phyloP scores from a whole-genome alignment of 1,140 invertebrate genomes.

The Macrobrachium rosenbergii region DNA sequence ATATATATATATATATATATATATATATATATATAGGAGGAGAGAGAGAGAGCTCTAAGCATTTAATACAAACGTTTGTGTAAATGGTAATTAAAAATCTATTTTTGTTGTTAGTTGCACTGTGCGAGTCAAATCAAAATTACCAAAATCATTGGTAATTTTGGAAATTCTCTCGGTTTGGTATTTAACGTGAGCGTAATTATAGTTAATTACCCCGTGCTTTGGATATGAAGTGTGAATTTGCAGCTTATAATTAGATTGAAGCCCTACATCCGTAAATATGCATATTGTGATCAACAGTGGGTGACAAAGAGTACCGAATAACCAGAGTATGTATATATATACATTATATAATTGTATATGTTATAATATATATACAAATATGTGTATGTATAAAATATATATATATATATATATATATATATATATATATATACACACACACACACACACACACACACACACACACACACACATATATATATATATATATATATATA shows the following conservation, averaged over 20 bases:
- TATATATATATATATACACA: background rate
- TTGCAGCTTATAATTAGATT: background rate
- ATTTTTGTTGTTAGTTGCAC: too few relatives aligned
- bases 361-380: background rate
- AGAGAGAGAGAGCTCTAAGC: too few relatives aligned
- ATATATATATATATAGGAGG: too few relatives aligned
- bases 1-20: too few relatives aligned
- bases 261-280: background rate
- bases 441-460: background rate
- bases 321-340: background rate
- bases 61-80: too few relatives aligned
- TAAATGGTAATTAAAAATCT: too few relatives aligned
- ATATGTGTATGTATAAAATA: background rate
- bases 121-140: too few relatives aligned
- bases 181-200: too few relatives aligned
- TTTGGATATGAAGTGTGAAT: background rate
- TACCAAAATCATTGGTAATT: too few relatives aligned
- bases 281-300: background rate
- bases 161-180: too few relatives aligned
- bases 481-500: background rate
- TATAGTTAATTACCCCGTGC: too few relatives aligned
- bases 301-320: background rate
- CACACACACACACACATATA: background rate
- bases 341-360: too few relatives aligned
- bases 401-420: slow-evolving; percentile 1